Evolutionary conservation across 2,888 invertebrate genomes (phyloP).

Genomic region (Melanostoma scalare): DNA sequence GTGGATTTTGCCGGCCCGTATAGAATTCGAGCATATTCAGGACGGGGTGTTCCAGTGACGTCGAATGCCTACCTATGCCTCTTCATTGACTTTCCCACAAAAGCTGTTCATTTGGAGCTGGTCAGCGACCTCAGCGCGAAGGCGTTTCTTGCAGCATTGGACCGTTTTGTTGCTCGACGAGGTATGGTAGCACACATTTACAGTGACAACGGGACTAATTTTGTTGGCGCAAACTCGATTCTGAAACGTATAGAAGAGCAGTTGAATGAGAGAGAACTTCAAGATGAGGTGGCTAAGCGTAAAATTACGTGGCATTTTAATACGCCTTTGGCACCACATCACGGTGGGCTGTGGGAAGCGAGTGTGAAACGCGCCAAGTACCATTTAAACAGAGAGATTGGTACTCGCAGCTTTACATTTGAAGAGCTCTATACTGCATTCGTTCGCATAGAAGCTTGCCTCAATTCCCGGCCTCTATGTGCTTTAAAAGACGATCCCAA

Average conservation of each 20-base stretch:
- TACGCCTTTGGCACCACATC: background rate
- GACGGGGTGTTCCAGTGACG: background rate
- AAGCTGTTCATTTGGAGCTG: slow-evolving; percentile 6
- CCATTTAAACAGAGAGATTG: background rate
- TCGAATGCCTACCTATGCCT: too few species aligned
- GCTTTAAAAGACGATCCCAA: too few species aligned
- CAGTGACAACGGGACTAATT: slow-evolving; percentile 1
- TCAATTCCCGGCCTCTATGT: too few species aligned
- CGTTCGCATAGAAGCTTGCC: background rate
- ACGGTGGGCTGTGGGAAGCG: background rate
- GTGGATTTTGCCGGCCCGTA: slow-evolving; percentile 3
- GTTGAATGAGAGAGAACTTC: background rate
- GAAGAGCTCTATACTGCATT: slow-evolving; percentile 3
- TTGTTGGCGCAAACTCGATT: slow-evolving; percentile 1
- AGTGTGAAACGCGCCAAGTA: slow-evolving; percentile 4
- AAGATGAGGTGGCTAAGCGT: slow-evolving; percentile 3
- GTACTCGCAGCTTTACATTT: background rate
- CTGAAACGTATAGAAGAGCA: background rate
- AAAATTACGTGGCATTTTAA: slow-evolving; percentile 23
- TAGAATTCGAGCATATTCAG: slow-evolving; percentile 4
- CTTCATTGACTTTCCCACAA: background rate
- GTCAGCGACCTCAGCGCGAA: too few species aligned
- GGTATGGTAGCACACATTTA: slow-evolving; percentile 14
- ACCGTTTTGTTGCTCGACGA: background rate
- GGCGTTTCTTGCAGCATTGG: too few species aligned